Conservation (phyloP, 2,888 invertebrate species). For the Notodonta dromedarius region DNA sequence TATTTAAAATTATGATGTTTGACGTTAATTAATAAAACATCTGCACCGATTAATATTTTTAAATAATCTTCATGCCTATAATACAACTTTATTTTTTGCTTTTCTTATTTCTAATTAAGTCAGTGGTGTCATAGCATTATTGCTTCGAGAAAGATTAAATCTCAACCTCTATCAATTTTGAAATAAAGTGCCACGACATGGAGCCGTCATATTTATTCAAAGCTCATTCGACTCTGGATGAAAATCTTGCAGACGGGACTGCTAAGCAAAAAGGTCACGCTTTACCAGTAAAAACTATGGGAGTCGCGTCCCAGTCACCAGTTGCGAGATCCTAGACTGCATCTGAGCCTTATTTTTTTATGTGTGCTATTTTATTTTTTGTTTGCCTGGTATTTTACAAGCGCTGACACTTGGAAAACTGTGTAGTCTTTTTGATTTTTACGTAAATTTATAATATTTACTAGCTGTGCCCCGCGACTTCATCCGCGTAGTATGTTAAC, state of each 20-base stretch:
- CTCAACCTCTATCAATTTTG: slow-evolving; percentile 22
- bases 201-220: slow-evolving; percentile 48
- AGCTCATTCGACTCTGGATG: slow-evolving; percentile 46
- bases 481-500: no score
- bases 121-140: neutral
- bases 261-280: slow-evolving; percentile 63
- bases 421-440: neutral
- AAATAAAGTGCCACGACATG: slow-evolving; percentile 26
- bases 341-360: slow-evolving; percentile 34
- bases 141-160: neutral
- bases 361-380: slow-evolving; percentile 39
- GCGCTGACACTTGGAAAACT: slow-evolving; percentile 3
- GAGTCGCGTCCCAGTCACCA: slow-evolving; percentile 33
- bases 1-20: no score
- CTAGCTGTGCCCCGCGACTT: no score
- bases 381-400: slow-evolving; percentile 34
- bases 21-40: no score
- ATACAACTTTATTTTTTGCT: no score
- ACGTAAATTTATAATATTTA: no score
- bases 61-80: no score
- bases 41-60: no score
- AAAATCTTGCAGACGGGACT: slow-evolving; percentile 47
- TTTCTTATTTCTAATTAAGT: no score
- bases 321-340: slow-evolving; percentile 28
- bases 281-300: slow-evolving; percentile 58